phyloP scores from a whole-genome alignment of 2,797 vertebrate species.

The Muscicapa striata region DNA sequence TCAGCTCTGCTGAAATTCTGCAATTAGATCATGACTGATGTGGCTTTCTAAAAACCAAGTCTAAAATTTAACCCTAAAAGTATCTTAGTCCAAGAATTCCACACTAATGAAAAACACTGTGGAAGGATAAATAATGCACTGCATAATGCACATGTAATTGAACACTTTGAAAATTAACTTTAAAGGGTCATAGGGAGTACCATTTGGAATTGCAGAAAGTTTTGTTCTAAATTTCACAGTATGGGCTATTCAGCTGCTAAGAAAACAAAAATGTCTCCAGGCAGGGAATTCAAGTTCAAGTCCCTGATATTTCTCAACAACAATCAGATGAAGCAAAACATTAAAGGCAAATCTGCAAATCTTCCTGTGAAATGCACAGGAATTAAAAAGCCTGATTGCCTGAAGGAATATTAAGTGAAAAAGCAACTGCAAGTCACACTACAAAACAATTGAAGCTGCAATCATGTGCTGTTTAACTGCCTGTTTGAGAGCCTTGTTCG shows the following conservation, averaged over 20 bases:
- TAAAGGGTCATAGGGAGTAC: not conserved
- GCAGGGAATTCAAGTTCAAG: constrained; percentile 45
- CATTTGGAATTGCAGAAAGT: not conserved
- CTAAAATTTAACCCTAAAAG: constrained; percentile 39
- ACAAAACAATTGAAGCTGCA: not conserved
- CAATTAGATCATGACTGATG: constrained; percentile 57
- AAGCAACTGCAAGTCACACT: constrained; percentile 26
- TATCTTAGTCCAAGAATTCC: not conserved
- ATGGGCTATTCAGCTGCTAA: not conserved
- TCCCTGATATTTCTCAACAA: constrained; percentile 29
- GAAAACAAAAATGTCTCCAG: constrained; percentile 33
- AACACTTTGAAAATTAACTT: not conserved
- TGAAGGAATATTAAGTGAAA: constrained; percentile 46
- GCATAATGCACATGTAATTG: not conserved
- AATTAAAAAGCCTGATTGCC: constrained; percentile 32
- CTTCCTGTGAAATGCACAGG: constrained; percentile 6
- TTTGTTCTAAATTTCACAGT: constrained; percentile 7
- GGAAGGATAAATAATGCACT: not conserved
- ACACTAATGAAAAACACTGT: not conserved
- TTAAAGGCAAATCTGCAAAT: constrained; percentile 30
- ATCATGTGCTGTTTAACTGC: constrained; percentile 27
- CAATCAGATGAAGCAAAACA: constrained; percentile 26
- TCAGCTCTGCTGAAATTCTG: constrained; percentile 46
- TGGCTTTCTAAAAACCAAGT: constrained; percentile 38
- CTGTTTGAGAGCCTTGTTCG: constrained; percentile 48